These are phyloP conservation scores for Drosophila meridiana DNA, from an alignment of 2,888 invertebrate genomes.

Conservation along the genomic window DNA sequence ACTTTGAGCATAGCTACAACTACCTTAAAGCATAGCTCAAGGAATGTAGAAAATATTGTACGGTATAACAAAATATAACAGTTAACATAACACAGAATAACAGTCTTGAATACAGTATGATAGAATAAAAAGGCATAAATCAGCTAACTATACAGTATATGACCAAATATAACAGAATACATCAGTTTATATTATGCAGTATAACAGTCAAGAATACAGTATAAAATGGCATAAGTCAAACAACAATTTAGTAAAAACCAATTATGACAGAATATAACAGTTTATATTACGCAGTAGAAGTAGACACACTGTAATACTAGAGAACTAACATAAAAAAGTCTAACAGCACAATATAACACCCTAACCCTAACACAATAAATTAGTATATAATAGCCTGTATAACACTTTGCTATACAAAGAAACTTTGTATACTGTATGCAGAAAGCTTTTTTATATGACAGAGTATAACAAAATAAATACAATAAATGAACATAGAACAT, in stretches of 20 bases:
- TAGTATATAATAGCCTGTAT: background rate
- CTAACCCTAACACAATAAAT: no score
- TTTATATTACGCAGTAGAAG: no score
- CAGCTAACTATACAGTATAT: background rate
- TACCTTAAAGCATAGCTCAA: background rate
- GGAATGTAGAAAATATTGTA: background rate
- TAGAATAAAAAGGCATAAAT: background rate
- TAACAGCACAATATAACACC: no score
- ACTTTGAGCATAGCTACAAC: no score
- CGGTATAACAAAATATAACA: constrained; percentile 1
- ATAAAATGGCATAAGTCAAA: no score
- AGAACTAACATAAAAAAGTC: background rate
- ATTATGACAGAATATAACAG: background rate
- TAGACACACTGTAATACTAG: background rate
- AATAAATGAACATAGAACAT: no score
- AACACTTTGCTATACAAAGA: background rate
- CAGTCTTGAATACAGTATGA: background rate
- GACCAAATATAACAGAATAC: background rate
- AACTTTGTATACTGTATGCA: background rate
- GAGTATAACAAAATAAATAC: background rate
- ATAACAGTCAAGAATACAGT: no score
- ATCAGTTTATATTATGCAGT: no score
- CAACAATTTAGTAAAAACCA: no score
- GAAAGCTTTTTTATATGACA: background rate
- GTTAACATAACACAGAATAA: background rate